Evolutionary conservation across 2,797 vertebrate genomes (phyloP), one percentile per base, ranked within the genome.

Genomic region (Nyctalus aviator): DNA sequence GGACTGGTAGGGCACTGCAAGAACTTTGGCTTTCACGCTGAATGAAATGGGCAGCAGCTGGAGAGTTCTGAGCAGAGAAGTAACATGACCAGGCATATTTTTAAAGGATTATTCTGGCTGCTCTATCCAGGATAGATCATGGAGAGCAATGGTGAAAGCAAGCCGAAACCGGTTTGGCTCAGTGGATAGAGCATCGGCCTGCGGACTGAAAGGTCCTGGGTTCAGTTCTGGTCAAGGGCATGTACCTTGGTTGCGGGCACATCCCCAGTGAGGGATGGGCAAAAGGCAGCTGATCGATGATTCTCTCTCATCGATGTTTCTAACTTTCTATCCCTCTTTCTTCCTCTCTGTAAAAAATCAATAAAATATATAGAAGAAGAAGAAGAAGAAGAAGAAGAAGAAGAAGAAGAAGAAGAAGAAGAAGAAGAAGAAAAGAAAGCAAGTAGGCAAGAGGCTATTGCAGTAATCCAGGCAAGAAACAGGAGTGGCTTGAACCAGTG

Each of bases 91-190:
- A 27, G 48, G 27, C 55, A 84, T 48, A 69, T 72, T 92, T 90
- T 84, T 62, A 35, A 78, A 78, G 53, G 71, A 48, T 94, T 75
- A 30, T 77, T 73, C 59, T 85, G 84, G 15, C 59, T 87, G 35
- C 32, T 76, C 6, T 91, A 15, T 66, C 25, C 68, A 41, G 37
- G 23, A 66, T 20, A 62, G 27, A 32, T 71, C 27, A 85, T 25
- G 72, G n/a, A 46, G 41, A 78, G 17, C 75, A 86, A 14, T 59
- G 20, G 25, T 50, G 20, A 46, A 64, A 83, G 30, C 5, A 6
- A 68, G 62, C 6, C 37, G 6, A 41, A 41, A 7, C 37, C 37
- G 37, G 37, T 41, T 41, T 41, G 37, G 37, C 37, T 41, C 37
- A 41, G 37, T 41, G 37, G 37, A 41, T 41, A 41, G 37, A 41